A percentile compares a stretch with the other conserved stretches of the same genome.
Evolutionary conservation across 2,113 vertebrate species (phyloP).

Genomic region (Pelusios castaneus): DNA sequence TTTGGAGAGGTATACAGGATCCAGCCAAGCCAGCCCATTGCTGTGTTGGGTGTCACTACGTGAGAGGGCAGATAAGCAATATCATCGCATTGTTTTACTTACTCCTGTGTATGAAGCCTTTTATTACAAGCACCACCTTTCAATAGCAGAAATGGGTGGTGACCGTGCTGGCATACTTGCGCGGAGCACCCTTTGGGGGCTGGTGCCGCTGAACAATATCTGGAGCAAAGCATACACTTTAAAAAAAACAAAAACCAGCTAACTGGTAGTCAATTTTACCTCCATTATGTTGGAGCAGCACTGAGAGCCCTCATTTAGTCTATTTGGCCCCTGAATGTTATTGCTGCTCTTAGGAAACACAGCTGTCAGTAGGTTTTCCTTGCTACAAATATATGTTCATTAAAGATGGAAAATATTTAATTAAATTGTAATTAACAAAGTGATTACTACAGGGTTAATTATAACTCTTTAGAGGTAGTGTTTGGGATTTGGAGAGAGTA

Average conservation of each 20-base stretch:
- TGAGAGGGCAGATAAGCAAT: background rate
- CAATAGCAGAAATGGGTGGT: background rate
- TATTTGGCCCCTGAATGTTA: background rate
- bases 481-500: conserved; percentile 45
- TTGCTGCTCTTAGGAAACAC: background rate
- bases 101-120: background rate
- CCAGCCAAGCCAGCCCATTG: background rate
- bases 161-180: background rate
- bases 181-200: background rate
- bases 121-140: background rate
- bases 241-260: background rate
- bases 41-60: no score
- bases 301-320: background rate
- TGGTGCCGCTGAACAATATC: background rate
- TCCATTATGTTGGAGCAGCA: background rate
- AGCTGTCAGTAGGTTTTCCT: conserved; percentile 51
- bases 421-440: conserved; percentile 72
- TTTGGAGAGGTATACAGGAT: background rate
- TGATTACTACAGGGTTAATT: conserved; percentile 55
- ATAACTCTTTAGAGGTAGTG: conserved; percentile 50
- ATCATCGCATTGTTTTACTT: background rate
- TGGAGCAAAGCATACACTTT: background rate
- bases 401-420: conserved; percentile 53
- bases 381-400: background rate
- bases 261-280: background rate